Base-by-base conservation (phyloP, 2,113 vertebrate species). In the Pogona vitticeps region DNA sequence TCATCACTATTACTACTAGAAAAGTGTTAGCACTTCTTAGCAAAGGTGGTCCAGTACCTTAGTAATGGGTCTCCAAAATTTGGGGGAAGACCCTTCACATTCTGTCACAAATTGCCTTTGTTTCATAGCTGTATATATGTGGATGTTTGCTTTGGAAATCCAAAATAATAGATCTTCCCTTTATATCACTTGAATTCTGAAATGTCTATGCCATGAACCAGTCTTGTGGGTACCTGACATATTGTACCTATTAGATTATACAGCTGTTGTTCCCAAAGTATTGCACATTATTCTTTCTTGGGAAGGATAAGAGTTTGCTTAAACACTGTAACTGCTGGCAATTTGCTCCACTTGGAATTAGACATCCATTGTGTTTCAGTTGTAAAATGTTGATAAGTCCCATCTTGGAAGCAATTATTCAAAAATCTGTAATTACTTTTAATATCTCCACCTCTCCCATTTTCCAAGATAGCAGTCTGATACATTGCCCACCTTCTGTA, bases 401-500 rank as follows among this genome's bases (percentile, higher is more conserved):
- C 8, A 82, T 91, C 72, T 31, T 71, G 58, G 78, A 83, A 18
- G 87, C 18, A 88, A 89, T 91, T 91, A 84, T 71, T 92, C 56
- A 86, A 88, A 87, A 71, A 93, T 52, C 38, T 61, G 76, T 71
- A 92, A 59, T 76, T 88, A 85, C 38, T 3, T 77, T 23, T 26
- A 88, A 20, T 84, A 91, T 89, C 89, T 93, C 81, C 13, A 40
- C 52, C 88, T 80, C 28, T 89, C 4, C 6, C 88, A 36, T 93
- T 93, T 90, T 90, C 28, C 61, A 82, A 82, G 76, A 73, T 71
- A 86, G 36, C 28, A 2, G 84, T 91, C 88, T 91, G 88, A 94
- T 88, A 86, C 82, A 88, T 40, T 83, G 80, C 23, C 84, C 93
- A 88, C 76, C 81, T 93, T 91, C 91, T 86, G 84, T 88, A 72